Base-by-base conservation (phyloP, 2,888 invertebrate genomes). In the Operophtera brumata region DNA sequence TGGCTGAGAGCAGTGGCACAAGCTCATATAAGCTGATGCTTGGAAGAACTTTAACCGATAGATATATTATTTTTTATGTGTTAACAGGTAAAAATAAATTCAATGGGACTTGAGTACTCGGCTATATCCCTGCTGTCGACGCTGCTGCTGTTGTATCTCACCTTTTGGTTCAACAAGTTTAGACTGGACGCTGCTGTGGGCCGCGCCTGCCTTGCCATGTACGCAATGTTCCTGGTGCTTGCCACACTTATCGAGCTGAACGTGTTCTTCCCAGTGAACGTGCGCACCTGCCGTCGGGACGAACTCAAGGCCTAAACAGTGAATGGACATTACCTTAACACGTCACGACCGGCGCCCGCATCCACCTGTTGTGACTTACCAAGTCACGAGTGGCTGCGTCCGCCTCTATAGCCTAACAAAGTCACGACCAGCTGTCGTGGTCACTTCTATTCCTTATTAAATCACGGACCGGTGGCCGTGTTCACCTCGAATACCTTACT, bases 201-300 rank as follows among this genome's bases (percentile, higher is more conserved):
- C 57, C 92, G 94, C 51, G 94, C 96, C 50, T 96, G 96, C 73
- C 91, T 97, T 61, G 91, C 95, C 62, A 96, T 96, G 93, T 97
- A 98, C 86, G 94, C 94, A 57, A 93, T 95, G 69, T 97, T 97
- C 80, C 92, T 97, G 61, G 93, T 96, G 48, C 91, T 97, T 65
- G 96, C 97, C 49, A 96, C 96, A 62, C 92, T 97, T 69, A 97
- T 97, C 75, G 97, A 97, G 91, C 92, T 97, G 73, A 97, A 97
- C 85, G 96, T 96, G 63, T 97, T 97, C 93, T 97, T 96, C 91
- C 94, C 94, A 71, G 96, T 97, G 70, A 97, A 97, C 88, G 91
- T 95, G 69, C 96, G 96, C 67, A 95, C 96, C 59, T 97, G 97
- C 87, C 92, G 92, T 78, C 91, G 93, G 77, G 79, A 71, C 67